Percentiles rank a stretch among this genome's conserved stretches.
Evolutionary conservation across 2,797 vertebrate species (phyloP).

Genomic region (Lithobates sylvaticus): DNA sequence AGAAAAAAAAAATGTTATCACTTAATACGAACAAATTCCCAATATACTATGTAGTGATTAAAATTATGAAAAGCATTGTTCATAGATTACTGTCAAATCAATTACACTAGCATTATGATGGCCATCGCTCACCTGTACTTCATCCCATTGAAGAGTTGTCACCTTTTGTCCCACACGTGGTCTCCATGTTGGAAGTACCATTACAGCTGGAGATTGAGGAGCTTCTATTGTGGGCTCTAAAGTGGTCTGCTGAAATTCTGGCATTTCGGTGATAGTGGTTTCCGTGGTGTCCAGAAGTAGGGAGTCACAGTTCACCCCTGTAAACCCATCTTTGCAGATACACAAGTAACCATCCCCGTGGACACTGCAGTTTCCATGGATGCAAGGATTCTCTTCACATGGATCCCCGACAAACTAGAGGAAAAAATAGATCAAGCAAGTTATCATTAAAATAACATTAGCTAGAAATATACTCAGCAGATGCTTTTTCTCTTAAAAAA

Average conservation of each 20-base stretch:
- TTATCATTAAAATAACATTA: not conserved
- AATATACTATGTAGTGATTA: no score
- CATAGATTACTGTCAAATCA: no score
- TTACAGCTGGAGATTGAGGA: slow-evolving; percentile 72
- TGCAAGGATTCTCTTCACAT: slow-evolving; percentile 94
- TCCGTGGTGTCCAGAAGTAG: slow-evolving; percentile 73
- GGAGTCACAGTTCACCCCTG: slow-evolving; percentile 85
- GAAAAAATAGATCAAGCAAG: not conserved
- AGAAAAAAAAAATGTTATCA: no score
- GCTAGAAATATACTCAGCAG: not conserved
- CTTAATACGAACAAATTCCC: no score
- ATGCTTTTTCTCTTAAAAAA: no score
- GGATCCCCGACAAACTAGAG: slow-evolving; percentile 90
- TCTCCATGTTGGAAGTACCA: slow-evolving; percentile 88
- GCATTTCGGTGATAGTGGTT: slow-evolving; percentile 64
- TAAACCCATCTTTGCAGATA: slow-evolving; percentile 85
- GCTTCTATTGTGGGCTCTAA: slow-evolving; percentile 77
- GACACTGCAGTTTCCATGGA: slow-evolving; percentile 95
- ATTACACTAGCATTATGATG: not conserved
- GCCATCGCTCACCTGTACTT: slow-evolving; percentile 84
- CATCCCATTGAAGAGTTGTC: slow-evolving; percentile 90
- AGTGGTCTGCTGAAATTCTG: slow-evolving; percentile 66
- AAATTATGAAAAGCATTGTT: no score
- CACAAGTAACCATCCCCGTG: slow-evolving; percentile 83
- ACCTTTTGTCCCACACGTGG: slow-evolving; percentile 89